These are phyloP conservation scores for Picus viridis DNA, from an alignment of 2,797 vertebrate species.

Conservation along the genomic window DNA sequence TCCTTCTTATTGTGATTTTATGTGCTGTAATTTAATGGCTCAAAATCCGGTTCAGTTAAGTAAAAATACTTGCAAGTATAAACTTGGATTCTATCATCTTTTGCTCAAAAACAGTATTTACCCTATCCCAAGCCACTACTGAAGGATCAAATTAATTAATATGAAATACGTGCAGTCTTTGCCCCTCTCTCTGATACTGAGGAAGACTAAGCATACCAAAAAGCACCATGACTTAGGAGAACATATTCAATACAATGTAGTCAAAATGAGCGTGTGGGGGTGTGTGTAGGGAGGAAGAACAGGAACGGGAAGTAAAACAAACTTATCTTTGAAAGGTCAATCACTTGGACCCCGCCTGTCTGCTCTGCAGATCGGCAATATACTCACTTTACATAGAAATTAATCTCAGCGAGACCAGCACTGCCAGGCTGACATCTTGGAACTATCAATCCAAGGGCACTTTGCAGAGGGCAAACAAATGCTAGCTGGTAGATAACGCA, in stretches of 20 bases:
- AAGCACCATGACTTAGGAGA: not conserved
- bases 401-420: not conserved
- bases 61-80: not conserved
- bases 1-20: constrained; percentile 2
- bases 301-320: not conserved
- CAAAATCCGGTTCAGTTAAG: not conserved
- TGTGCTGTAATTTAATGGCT: not conserved
- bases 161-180: not conserved
- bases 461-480: fast-evolving
- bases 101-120: not conserved
- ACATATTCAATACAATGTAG: not conserved
- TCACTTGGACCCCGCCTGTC: not conserved
- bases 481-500: not conserved
- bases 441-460: not conserved
- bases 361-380: not conserved
- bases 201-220: not conserved
- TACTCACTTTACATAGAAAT: not conserved
- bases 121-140: not conserved
- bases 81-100: not conserved
- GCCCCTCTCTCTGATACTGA: not conserved
- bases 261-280: not conserved
- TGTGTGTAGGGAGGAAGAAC: not conserved
- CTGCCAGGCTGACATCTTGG: not conserved
- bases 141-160: not conserved
- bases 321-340: not conserved